These are phyloP conservation scores for Erpetoichthys calabaricus DNA, from an alignment of 2,797 vertebrate species.

Conservation along the genomic window DNA sequence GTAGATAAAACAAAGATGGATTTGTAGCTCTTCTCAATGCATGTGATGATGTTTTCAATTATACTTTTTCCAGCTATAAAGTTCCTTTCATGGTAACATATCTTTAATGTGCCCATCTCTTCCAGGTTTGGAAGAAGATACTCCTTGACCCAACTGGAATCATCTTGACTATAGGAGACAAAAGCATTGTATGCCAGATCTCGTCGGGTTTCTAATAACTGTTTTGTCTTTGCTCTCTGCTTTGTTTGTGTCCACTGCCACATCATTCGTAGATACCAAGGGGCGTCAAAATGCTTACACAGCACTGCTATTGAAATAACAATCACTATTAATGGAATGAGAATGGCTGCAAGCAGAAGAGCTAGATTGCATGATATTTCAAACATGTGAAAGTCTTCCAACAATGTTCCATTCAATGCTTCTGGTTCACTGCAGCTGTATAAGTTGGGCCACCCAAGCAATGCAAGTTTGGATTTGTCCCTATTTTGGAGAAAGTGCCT, in stretches of 20 bases:
- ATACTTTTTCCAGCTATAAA: constrained; percentile 72
- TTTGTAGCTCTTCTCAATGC: constrained; percentile 70
- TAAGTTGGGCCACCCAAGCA: constrained; percentile 54
- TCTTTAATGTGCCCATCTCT: constrained; percentile 32
- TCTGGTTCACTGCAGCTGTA: constrained; percentile 66
- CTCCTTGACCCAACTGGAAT: constrained; percentile 58
- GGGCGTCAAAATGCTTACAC: constrained; percentile 56
- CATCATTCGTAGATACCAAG: constrained; percentile 72
- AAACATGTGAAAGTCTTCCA: constrained; percentile 46
- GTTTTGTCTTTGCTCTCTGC: constrained; percentile 33
- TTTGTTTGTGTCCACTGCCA: constrained; percentile 73
- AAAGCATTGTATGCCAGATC: constrained; percentile 68
- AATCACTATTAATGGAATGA: constrained; percentile 37
- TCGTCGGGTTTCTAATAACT: constrained; percentile 17
- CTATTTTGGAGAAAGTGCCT: constrained; percentile 29
- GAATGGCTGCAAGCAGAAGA: constrained; percentile 48
- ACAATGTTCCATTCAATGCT: constrained; percentile 24
- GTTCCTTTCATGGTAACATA: constrained; percentile 71
- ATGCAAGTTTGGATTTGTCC: constrained; percentile 18
- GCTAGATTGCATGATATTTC: constrained; percentile 48
- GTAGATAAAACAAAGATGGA: constrained; percentile 73
- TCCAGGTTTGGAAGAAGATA: constrained; percentile 62
- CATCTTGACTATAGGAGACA: constrained; percentile 70
- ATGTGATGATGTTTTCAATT: constrained; percentile 71
- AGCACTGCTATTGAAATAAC: constrained; percentile 26